A percentile compares a stretch with the other conserved stretches of the same genome.
phyloP scores from a whole-genome alignment of 1,140 invertebrate genomes.

The Atta texana region DNA sequence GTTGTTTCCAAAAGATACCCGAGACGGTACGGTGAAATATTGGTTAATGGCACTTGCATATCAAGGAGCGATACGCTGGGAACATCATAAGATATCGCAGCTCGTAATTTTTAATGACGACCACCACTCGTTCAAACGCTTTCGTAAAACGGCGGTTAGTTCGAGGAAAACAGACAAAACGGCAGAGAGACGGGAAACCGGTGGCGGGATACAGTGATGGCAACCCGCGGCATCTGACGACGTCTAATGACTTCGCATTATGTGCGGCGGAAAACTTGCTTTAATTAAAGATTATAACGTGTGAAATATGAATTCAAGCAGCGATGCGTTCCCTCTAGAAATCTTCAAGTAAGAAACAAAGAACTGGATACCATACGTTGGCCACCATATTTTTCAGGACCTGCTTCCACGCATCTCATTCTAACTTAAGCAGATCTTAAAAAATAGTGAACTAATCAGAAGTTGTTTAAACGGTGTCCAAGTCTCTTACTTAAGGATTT shows the following conservation, averaged over 20 bases:
- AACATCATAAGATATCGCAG: conserved; percentile 30
- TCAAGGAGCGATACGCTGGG: conserved; percentile 29
- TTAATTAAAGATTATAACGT: conserved; percentile 84
- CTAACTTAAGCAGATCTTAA: too few species aligned
- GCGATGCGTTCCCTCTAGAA: conserved; percentile 24
- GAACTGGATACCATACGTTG: too few species aligned
- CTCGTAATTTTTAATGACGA: conserved; percentile 79
- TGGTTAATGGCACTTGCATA: conserved; percentile 47
- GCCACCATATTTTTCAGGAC: too few species aligned
- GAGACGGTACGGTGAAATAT: conserved; percentile 19
- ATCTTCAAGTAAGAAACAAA: too few species aligned
- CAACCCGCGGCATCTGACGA: conserved; percentile 64
- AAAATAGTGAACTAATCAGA: too few species aligned
- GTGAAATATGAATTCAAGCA: conserved; percentile 80
- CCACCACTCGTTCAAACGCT: conserved; percentile 68
- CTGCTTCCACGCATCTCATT: too few species aligned
- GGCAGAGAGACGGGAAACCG: conserved; percentile 9
- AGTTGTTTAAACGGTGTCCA: too few species aligned
- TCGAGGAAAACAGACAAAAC: conserved; percentile 41
- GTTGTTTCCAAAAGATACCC: not conserved
- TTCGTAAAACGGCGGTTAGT: conserved; percentile 29
- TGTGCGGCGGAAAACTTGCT: conserved; percentile 78
- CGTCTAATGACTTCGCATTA: conserved; percentile 80
- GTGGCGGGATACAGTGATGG: conserved; percentile 29
- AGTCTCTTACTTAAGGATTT: too few species aligned